phyloP scores from a whole-genome alignment of 23 tunicate genomes.

The Ciona savignyi region DNA sequence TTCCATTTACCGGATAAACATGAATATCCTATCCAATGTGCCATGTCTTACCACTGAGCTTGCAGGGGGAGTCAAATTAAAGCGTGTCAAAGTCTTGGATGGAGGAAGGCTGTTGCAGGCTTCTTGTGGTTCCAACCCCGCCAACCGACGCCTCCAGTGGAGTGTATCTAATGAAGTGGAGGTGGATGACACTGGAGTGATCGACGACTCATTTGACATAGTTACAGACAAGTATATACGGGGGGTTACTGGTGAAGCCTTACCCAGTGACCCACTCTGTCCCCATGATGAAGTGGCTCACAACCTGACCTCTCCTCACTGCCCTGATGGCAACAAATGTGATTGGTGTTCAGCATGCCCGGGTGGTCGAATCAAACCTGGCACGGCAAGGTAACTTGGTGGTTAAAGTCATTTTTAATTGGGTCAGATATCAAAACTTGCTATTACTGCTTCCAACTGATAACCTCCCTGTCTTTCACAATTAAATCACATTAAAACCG shows the following conservation, averaged over 20 bases:
- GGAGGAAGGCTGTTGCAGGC: slow-evolving; percentile 7
- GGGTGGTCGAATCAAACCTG: slow-evolving; percentile 2
- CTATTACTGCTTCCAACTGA: too few relatives aligned
- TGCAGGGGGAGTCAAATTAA: too few relatives aligned
- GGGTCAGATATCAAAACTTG: too few relatives aligned
- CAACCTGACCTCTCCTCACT: neutral
- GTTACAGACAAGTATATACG: neutral
- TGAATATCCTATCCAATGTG: too few relatives aligned
- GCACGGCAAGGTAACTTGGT: neutral
- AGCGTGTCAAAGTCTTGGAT: slow-evolving; percentile 4
- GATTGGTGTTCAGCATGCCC: slow-evolving; percentile 13
- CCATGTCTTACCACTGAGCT: too few relatives aligned
- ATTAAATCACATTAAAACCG: too few relatives aligned
- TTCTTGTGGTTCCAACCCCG: slow-evolving; percentile 15
- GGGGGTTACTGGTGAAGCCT: neutral
- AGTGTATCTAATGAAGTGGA: neutral
- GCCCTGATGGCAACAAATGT: slow-evolving; percentile 4
- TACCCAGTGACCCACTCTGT: slow-evolving; percentile 1
- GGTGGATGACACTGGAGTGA: neutral
- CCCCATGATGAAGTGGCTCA: neutral
- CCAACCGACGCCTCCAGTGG: neutral
- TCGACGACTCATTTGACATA: slow-evolving; percentile 11
- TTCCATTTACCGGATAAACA: too few relatives aligned
- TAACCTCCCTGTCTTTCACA: too few relatives aligned
- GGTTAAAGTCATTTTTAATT: too few relatives aligned